These are phyloP conservation scores for Cephalopholis sonnerati DNA, from an alignment of 2,113 vertebrate genomes.

Conservation along the genomic window DNA sequence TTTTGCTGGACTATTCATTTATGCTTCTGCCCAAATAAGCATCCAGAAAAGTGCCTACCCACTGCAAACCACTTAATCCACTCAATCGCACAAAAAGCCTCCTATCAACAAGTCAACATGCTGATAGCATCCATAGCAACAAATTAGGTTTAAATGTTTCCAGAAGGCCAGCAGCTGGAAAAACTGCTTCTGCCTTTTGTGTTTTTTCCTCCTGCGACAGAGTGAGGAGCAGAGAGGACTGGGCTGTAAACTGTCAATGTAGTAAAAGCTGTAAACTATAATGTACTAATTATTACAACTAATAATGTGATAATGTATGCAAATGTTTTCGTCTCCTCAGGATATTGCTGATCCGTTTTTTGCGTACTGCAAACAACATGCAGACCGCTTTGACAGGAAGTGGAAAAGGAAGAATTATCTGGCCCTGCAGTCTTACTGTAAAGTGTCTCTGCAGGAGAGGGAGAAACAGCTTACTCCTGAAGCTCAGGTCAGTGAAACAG, in stretches of 20 bases:
- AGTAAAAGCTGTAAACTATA: not conserved
- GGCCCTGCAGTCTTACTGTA: slow-evolving; percentile 99
- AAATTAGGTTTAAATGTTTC: slow-evolving; percentile 34
- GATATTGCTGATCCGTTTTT: slow-evolving; percentile 99
- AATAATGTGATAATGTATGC: not conserved
- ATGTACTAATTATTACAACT: not conserved
- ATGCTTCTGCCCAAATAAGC: no score
- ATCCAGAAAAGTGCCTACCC: not conserved
- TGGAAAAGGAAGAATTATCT: slow-evolving; percentile 99
- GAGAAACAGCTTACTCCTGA: slow-evolving; percentile 96
- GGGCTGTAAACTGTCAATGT: not conserved
- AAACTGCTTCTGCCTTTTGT: slow-evolving; percentile 26
- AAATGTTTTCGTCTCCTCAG: slow-evolving; percentile 73
- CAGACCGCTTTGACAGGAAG: slow-evolving; percentile 98
- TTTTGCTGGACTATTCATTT: no score
- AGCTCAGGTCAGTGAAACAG: slow-evolving; percentile 88
- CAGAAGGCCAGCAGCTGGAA: slow-evolving; percentile 36
- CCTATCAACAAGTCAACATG: slow-evolving; percentile 62
- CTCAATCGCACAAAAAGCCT: slow-evolving; percentile 18
- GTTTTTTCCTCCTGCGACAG: not conserved
- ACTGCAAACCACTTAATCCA: not conserved
- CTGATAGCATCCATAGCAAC: slow-evolving; percentile 59
- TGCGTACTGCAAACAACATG: slow-evolving; percentile 99
- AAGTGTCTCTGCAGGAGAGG: slow-evolving; percentile 96
- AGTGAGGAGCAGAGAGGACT: not conserved